Conservation (phyloP, 2,888 invertebrate species). For the Habrosyne pyritoides region DNA sequence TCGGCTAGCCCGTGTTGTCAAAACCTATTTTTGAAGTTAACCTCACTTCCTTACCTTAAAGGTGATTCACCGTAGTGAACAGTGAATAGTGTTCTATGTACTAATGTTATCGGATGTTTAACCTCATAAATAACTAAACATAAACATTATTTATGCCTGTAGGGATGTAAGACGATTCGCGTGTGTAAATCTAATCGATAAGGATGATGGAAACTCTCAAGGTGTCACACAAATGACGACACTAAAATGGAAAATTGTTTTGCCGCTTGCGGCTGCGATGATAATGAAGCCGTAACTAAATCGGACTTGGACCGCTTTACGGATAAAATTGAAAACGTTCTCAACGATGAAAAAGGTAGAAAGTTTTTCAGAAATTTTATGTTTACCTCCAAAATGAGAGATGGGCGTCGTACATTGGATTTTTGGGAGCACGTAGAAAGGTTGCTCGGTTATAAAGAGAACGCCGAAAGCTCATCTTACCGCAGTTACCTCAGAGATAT, state of each 20-base stretch:
- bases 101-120: conserved; percentile 4
- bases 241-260: conserved; percentile 78
- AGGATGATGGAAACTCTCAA: conserved; percentile 47
- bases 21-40: conserved; percentile 73
- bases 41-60: conserved; percentile 63
- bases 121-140: conserved; percentile 11
- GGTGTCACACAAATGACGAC: conserved; percentile 48
- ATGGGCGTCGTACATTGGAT: conserved; percentile 64
- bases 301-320: conserved; percentile 79
- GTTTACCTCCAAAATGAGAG: conserved; percentile 68
- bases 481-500: conserved; percentile 58
- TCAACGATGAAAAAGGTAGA: conserved; percentile 74
- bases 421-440: conserved; percentile 73
- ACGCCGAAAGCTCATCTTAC: conserved; percentile 57
- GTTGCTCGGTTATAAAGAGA: conserved; percentile 59
- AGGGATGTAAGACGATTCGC: conserved; percentile 17
- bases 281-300: conserved; percentile 69
- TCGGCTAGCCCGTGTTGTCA: conserved; percentile 23
- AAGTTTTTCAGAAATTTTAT: conserved; percentile 75
- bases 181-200: conserved; percentile 56
- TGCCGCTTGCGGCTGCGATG: conserved; percentile 74
- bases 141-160: conserved; percentile 15
- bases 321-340: conserved; percentile 78
- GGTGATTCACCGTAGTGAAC: conserved; percentile 51
- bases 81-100: conserved; percentile 10